These are phyloP conservation scores for Polyodon spathula DNA, from an alignment of 2,113 vertebrate genomes.

Conservation along the genomic window DNA sequence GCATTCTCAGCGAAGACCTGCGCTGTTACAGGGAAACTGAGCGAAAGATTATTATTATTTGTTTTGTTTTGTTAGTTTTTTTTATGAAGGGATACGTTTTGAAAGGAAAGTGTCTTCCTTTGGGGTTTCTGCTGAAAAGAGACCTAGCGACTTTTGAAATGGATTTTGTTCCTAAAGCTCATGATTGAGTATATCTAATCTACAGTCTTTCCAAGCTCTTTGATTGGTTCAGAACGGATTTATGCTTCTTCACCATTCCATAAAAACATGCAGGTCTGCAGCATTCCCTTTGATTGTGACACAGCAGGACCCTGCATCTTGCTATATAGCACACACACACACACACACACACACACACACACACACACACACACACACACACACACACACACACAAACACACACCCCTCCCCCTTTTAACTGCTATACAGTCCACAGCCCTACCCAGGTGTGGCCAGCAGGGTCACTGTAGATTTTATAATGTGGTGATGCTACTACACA, in stretches of 20 bases:
- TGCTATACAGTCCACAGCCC: no score
- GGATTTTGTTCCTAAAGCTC: not conserved
- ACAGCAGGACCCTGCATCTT: not conserved
- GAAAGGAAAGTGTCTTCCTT: not conserved
- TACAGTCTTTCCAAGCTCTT: conserved; percentile 18
- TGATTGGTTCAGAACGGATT: conserved; percentile 32
- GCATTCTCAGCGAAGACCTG: conserved; percentile 8
- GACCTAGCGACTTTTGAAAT: conserved; percentile 6
- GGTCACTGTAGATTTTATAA: no score
- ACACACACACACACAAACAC: no score
- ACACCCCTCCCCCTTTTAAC: no score
- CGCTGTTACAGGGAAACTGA: no score
- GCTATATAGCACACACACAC: no score
- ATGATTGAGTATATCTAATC: conserved; percentile 12
- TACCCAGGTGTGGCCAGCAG: no score
- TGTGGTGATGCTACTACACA: no score
- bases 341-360: no score
- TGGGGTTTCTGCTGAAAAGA: not conserved
- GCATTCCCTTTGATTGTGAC: conserved; percentile 6
- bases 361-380: no score
- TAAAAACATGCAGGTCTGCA: conserved; percentile 18
- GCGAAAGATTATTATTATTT: no score
- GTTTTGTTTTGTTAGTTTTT: no score
- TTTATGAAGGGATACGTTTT: conserved; percentile 10
- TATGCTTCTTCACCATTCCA: conserved; percentile 20